phyloP scores from a whole-genome alignment of 30 jellyfish, hydroid and myxozoan genomes.

The Euphysa ruthae region DNA sequence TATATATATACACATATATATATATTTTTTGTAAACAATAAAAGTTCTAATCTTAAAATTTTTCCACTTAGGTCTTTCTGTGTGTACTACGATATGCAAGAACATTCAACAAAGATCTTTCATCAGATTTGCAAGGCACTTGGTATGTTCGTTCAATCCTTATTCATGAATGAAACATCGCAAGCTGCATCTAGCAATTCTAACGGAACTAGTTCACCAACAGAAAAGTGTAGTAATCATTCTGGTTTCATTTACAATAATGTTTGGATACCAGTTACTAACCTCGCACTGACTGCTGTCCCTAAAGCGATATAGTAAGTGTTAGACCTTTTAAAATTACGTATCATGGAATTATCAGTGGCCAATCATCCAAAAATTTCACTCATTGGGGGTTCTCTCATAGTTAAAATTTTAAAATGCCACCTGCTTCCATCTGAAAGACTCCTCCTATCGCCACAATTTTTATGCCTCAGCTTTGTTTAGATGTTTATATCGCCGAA shows the following conservation, averaged over 20 bases:
- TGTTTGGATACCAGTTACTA: constrained; percentile 81
- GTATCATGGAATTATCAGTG: too few species aligned
- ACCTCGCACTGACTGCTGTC: constrained; percentile 35
- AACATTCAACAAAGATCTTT: constrained; percentile 91
- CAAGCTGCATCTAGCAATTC: constrained; percentile 25
- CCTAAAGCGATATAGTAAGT: constrained; percentile 84
- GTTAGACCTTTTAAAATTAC: too few species aligned
- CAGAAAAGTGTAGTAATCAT: constrained; percentile 38
- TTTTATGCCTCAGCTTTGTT: too few species aligned
- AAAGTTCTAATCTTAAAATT: too few species aligned
- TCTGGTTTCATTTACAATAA: constrained; percentile 76
- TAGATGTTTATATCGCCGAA: too few species aligned
- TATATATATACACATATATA: too few species aligned
- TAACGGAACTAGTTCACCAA: constrained; percentile 15
- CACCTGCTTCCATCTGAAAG: too few species aligned
- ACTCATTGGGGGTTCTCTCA: too few species aligned
- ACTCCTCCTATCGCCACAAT: too few species aligned
- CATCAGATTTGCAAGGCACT: constrained; percentile 79
- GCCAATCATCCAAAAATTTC: too few species aligned
- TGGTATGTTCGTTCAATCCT: constrained; percentile 61
- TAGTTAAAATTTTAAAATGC: too few species aligned
- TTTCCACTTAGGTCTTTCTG: constrained; percentile 88
- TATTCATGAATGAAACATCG: constrained; percentile 63
- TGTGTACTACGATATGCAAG: constrained; percentile 83
- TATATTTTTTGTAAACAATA: too few species aligned